phyloP scores from a whole-genome alignment of 2,113 vertebrate species.

The Hystrix cristata region DNA sequence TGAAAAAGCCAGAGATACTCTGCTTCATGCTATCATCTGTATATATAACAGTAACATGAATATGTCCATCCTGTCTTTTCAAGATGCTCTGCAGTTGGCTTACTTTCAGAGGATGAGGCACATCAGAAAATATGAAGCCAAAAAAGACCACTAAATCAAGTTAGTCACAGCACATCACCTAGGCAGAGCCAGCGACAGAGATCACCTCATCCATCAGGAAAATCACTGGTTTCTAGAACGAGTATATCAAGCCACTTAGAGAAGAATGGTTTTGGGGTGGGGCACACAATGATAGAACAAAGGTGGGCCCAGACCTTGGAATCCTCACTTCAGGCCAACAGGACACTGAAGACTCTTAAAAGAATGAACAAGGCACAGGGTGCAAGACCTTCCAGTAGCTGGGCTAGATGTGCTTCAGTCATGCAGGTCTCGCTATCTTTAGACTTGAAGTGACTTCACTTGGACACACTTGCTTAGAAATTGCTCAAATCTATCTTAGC shows the following conservation, averaged over 20 bases:
- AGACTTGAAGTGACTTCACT: not conserved
- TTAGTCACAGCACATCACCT: not conserved
- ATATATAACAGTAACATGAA: not conserved
- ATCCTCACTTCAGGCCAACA: not conserved
- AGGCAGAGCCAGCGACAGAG: not conserved
- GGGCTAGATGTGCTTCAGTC: not conserved
- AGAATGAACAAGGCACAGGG: not conserved
- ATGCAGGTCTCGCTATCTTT: slow-evolving; percentile 24
- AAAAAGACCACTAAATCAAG: not conserved
- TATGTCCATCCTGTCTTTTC: not conserved
- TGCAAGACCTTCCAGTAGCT: not conserved
- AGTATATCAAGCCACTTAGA: not conserved
- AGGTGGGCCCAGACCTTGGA: not conserved
- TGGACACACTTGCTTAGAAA: not conserved
- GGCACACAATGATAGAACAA: not conserved
- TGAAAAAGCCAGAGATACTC: not conserved
- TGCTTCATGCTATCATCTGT: not conserved
- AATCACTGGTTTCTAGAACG: not conserved
- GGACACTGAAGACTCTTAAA: not conserved
- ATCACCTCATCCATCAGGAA: not conserved
- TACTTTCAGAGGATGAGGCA: not conserved
- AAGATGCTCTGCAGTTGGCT: not conserved
- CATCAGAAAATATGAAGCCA: not conserved
- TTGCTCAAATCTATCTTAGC: not conserved
- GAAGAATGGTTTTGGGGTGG: not conserved